Conservation (phyloP, 2,888 invertebrate genomes). For the Lysandra coridon region DNA sequence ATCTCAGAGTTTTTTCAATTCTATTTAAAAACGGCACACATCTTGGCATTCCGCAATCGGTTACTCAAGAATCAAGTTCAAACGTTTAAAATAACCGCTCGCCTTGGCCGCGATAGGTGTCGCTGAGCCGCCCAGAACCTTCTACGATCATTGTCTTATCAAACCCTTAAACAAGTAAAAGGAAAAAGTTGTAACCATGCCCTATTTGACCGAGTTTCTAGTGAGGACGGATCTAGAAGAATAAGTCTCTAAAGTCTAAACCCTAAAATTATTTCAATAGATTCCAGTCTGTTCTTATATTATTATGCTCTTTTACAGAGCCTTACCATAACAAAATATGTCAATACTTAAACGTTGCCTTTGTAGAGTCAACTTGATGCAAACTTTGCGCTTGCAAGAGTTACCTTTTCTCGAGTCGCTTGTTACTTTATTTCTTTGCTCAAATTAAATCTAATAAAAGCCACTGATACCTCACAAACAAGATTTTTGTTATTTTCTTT, state of each 20-base stretch:
- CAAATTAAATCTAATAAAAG: not conserved
- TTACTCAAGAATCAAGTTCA: constrained; percentile 33
- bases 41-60: constrained; percentile 26
- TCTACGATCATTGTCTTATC: not conserved
- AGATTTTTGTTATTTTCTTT: constrained; percentile 3
- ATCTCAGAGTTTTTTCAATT: not conserved
- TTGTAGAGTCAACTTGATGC: no score
- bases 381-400: no score
- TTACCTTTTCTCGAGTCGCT: no score
- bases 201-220: not conserved
- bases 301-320: no score
- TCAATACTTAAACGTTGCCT: no score
- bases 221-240: not conserved
- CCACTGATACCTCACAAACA: not conserved
- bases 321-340: no score
- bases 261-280: no score
- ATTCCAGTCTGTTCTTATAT: no score
- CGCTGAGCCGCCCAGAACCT: constrained; percentile 1
- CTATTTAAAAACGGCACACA: constrained; percentile 24
- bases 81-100: constrained; percentile 33
- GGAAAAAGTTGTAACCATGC: not conserved
- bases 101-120: constrained; percentile 33
- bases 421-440: no score
- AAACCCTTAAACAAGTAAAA: not conserved
- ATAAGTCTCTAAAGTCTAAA: no score